A percentile compares a stretch with the other conserved stretches of the same genome.
These are phyloP conservation scores for Pyrgilauda ruficollis DNA, from an alignment of 2,113 vertebrate genomes.

Conservation along the genomic window DNA sequence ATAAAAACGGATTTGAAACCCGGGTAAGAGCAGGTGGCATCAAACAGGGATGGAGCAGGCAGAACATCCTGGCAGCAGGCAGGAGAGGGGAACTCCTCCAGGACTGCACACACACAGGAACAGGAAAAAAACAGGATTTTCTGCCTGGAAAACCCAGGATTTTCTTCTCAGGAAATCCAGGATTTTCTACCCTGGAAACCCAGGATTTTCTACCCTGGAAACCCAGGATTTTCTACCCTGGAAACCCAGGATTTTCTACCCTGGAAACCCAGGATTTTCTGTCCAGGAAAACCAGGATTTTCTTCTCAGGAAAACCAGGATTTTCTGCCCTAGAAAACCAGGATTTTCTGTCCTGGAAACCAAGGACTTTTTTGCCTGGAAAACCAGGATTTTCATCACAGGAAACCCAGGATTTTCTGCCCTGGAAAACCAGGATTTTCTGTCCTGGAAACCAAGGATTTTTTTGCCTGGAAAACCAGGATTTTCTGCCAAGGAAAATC, in stretches of 20 bases:
- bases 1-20: background rate
- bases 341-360: background rate
- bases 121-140: rapidly evolving
- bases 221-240: background rate
- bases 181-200: no score
- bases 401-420: background rate
- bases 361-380: background rate
- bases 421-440: background rate
- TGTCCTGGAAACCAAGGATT: background rate
- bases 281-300: background rate
- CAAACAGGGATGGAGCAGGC: background rate
- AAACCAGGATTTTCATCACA: no score
- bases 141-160: background rate
- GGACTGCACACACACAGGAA: background rate
- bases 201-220: background rate
- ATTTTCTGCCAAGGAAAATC: no score
- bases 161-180: no score
- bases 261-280: no score
- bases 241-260: background rate
- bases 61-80: background rate
- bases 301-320: no score
- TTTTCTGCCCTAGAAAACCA: no score
- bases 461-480: background rate
- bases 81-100: background rate
- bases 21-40: background rate